Conservation (phyloP, 2,888 invertebrate species). For the Drosophila peninsularis region DNA sequence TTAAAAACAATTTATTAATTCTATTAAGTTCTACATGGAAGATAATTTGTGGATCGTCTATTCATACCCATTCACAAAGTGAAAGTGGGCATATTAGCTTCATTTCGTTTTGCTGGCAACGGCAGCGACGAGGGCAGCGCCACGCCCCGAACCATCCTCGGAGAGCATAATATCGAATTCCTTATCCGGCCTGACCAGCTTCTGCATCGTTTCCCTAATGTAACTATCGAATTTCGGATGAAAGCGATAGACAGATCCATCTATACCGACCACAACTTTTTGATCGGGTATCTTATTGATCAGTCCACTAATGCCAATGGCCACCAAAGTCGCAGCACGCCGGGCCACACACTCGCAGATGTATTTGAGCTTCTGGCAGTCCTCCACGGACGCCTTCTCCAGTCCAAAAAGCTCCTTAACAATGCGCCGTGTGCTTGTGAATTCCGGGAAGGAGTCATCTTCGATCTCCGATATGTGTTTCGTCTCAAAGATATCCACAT, state of each 20-base stretch:
- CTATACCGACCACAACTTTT: conserved; percentile 96
- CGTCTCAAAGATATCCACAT: conserved; percentile 92
- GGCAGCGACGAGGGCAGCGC: conserved; percentile 97
- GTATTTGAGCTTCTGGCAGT: conserved; percentile 95
- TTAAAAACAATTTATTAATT: conserved; percentile 28
- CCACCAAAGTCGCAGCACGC: conserved; percentile 95
- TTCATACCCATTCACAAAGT: neutral
- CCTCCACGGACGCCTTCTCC: conserved; percentile 90
- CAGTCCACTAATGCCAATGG: conserved; percentile 93
- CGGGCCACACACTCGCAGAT: conserved; percentile 95
- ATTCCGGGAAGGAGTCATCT: conserved; percentile 91
- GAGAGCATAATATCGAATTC: conserved; percentile 97
- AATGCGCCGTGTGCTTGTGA: conserved; percentile 91
- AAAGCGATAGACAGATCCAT: conserved; percentile 97
- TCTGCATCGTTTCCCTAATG: conserved; percentile 93
- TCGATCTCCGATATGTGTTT: conserved; percentile 99
- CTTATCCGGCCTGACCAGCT: conserved; percentile 89
- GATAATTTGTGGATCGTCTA: conserved; percentile 2
- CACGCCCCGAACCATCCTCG: conserved; percentile 97
- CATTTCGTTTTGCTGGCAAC: conserved; percentile 86
- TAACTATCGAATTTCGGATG: conserved; percentile 97
- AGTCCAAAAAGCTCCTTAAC: conserved; percentile 89
- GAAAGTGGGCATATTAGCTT: neutral
- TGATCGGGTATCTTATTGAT: conserved; percentile 95
- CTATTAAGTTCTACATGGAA: conserved; percentile 27